These are phyloP conservation scores for Andrena chrysosceles DNA, from an alignment of 2,888 invertebrate genomes.

Conservation along the genomic window DNA sequence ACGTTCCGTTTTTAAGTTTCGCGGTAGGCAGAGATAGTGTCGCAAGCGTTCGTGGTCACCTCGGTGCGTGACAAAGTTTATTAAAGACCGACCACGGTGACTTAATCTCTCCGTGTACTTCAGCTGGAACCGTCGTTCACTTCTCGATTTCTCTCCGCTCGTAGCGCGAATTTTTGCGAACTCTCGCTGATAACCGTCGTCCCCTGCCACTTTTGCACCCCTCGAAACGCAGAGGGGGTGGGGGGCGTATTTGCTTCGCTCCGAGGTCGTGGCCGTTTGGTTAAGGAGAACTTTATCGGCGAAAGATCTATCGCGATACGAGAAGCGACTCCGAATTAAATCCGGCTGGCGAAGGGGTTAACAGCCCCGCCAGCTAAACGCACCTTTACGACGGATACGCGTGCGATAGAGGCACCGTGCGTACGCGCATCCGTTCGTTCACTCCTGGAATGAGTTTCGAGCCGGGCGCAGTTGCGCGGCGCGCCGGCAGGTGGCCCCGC, in stretches of 20 bases:
- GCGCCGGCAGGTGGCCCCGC: constrained; percentile 26
- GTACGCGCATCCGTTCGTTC: constrained; percentile 59
- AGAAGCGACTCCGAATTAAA: neutral
- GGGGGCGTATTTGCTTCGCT: neutral
- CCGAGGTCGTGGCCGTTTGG: neutral
- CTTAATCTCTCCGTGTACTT: constrained; percentile 20
- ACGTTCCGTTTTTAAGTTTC: neutral
- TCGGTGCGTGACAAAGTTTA: constrained; percentile 31
- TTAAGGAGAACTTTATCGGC: neutral
- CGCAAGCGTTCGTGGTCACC: neutral
- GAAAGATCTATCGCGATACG: neutral
- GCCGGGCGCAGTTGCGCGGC: constrained; percentile 7
- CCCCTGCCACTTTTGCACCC: neutral
- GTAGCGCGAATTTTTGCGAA: constrained; percentile 14
- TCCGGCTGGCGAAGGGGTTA: constrained; percentile 1
- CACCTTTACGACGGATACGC: constrained; percentile 37
- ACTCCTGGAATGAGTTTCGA: constrained; percentile 56
- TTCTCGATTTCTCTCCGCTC: constrained; percentile 3
- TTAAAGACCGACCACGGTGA: constrained; percentile 11
- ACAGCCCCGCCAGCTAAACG: constrained; percentile 15
- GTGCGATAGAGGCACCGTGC: constrained; percentile 31
- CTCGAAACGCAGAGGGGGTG: too few relatives aligned
- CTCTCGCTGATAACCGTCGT: neutral
- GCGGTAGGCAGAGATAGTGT: neutral
- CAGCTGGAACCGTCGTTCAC: neutral